Evolutionary conservation across 2,888 invertebrate genomes (phyloP), one percentile per base, ranked within the genome.

Genomic region (Troides helena): DNA sequence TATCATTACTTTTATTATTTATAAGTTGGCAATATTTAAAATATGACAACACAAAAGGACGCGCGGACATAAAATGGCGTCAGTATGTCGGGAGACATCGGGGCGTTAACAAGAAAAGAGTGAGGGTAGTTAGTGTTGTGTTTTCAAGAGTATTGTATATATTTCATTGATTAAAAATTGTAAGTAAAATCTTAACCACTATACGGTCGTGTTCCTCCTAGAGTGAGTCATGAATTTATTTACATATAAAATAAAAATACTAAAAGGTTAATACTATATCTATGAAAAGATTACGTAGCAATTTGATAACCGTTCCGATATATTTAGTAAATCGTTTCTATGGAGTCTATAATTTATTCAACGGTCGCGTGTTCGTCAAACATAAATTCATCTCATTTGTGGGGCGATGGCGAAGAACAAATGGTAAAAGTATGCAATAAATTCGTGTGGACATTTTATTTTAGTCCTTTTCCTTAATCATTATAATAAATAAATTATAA

Each of bases 311-410:
- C 53, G 61, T 36, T 62, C 57, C 23, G 43, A 23, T 58, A 30
- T 64, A 62, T 58, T 50, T 62, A 21, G 18, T 59, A 65, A 65
- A 69, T 23, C 21, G 18, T 61, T 58, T 62, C 62, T 62, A 50
- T 69, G 21, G 30, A 65, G 18, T 14, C 62, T 65, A 69, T 66
- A 66, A 65, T 65, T 69, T 69, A 69, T 66, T 69, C 46, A n/a
- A 30, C 36, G 8, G 30, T 69, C 56, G 69, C 69, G 69, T 69
- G 69, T 58, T 58, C 62, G 62, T 58, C 62, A 62, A 58, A 65
- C 69, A 69, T 69, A 69, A 69, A 69, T 69, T 69, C 46, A 69
- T 66, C 65, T 62, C 58, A 62, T 65, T 66, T 62, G 62, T 66
- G 65, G 46, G 56, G 43, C 46, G 56, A 61, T 62, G 65, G 57